Evolutionary conservation across 2,888 invertebrate species (phyloP).

Genomic region (Xestia xanthographa): DNA sequence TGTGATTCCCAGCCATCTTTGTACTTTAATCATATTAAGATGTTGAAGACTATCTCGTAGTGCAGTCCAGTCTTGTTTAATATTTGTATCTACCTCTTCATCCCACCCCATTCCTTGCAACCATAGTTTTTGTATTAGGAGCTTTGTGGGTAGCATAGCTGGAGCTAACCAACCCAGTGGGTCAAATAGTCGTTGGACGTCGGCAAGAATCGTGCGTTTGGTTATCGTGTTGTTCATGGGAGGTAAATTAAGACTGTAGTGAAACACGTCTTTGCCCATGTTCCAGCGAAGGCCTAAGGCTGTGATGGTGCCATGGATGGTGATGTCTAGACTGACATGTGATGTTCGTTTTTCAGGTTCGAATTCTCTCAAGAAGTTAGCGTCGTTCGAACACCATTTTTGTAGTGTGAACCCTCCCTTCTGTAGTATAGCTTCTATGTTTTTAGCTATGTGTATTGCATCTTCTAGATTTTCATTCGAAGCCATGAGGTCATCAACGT

Average conservation of each 20-base stretch:
- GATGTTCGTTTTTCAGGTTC: slow-evolving; percentile 16
- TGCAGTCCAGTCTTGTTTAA: slow-evolving; percentile 15
- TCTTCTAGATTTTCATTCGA: slow-evolving; percentile 7
- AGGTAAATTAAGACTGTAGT: slow-evolving; percentile 19
- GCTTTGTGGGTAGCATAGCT: slow-evolving; percentile 22
- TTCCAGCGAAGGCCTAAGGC: slow-evolving; percentile 27
- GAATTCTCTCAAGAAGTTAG: slow-evolving; percentile 21
- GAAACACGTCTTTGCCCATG: slow-evolving; percentile 13
- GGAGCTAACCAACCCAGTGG: slow-evolving; percentile 30
- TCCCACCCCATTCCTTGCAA: slow-evolving; percentile 17
- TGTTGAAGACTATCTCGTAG: slow-evolving; percentile 19
- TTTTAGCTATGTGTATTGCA: slow-evolving; percentile 15
- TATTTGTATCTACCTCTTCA: slow-evolving; percentile 14
- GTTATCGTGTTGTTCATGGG: slow-evolving; percentile 4
- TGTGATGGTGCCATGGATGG: slow-evolving; percentile 20
- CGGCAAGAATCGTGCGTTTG: slow-evolving; percentile 29
- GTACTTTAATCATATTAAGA: slow-evolving; percentile 10
- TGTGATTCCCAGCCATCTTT: slow-evolving; percentile 21
- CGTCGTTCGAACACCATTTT: slow-evolving; percentile 31
- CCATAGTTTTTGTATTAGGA: slow-evolving; percentile 23
- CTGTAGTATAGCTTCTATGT: slow-evolving; percentile 14
- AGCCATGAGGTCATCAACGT: slow-evolving; percentile 12
- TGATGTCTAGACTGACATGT: slow-evolving; percentile 19
- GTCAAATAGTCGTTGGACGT: slow-evolving; percentile 30
- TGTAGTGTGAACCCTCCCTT: slow-evolving; percentile 20